A percentile compares a stretch with the other conserved stretches of the same genome.
Evolutionary conservation across 2,888 invertebrate genomes (phyloP).

Genomic region (Blomia tropicalis): DNA sequence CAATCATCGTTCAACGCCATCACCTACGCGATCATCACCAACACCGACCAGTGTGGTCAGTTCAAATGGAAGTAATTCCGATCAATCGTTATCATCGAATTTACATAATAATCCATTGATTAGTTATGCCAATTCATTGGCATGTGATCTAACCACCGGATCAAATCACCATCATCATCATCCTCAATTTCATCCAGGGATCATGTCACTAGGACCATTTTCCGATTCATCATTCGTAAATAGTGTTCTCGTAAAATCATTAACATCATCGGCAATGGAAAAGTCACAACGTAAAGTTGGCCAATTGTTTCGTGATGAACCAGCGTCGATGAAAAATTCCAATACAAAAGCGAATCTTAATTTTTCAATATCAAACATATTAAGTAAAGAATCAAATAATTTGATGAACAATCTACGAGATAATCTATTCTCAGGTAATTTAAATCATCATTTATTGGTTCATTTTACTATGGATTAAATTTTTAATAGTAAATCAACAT

Average conservation of each 20-base stretch:
- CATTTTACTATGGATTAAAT: neutral
- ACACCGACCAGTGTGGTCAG: neutral
- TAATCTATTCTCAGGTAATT: constrained; percentile 1
- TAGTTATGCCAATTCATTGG: neutral
- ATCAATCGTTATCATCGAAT: too few relatives aligned
- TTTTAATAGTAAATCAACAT: neutral
- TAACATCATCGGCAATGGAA: neutral
- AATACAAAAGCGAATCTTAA: neutral
- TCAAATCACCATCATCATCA: neutral
- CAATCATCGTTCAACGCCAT: neutral
- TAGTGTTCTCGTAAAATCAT: neutral
- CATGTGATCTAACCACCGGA: neutral
- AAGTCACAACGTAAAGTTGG: too few relatives aligned
- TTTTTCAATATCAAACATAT: constrained; percentile 12
- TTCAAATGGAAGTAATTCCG: neutral
- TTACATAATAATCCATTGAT: too few relatives aligned
- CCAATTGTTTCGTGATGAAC: neutral
- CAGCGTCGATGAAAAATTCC: neutral
- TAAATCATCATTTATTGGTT: neutral
- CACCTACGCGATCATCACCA: constrained; percentile 2
- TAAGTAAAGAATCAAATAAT: constrained; percentile 14
- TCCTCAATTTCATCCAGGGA: neutral
- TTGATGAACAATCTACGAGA: constrained; percentile 4
- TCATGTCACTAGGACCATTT: neutral
- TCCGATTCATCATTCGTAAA: neutral